phyloP scores from a whole-genome alignment of 2,113 vertebrate genomes.

The Buteo buteo region DNA sequence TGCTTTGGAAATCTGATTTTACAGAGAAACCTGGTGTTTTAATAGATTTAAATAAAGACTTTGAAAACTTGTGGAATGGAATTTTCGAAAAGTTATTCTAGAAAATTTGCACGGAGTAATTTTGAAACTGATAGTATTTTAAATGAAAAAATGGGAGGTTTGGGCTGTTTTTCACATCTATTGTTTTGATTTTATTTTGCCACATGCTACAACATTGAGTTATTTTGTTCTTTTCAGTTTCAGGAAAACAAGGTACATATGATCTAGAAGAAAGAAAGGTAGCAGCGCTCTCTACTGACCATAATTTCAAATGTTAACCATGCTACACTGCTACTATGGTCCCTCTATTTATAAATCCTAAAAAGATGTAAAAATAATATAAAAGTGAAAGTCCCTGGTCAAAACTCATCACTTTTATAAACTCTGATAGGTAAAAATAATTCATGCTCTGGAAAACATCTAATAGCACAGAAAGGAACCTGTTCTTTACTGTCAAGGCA shows the following conservation, averaged over 20 bases:
- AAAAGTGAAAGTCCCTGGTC: neutral
- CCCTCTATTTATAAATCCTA: neutral
- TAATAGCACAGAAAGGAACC: neutral
- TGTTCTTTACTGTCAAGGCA: accelerated
- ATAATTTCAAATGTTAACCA: accelerated
- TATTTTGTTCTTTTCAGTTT: neutral
- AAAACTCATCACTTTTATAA: neutral
- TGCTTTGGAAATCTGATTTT: neutral
- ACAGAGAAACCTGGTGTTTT: neutral
- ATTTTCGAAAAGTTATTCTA: neutral
- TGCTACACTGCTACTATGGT: accelerated
- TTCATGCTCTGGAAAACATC: neutral
- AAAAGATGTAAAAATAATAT: neutral
- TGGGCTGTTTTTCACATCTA: neutral
- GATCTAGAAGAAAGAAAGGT: neutral
- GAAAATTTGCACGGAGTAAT: neutral
- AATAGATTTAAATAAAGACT: neutral
- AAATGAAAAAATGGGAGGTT: neutral
- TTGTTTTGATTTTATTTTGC: neutral
- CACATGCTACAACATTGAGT: neutral
- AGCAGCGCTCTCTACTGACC: neutral
- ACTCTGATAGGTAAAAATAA: neutral
- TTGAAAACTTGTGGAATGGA: neutral
- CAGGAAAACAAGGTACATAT: neutral
- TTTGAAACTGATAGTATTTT: neutral